Percentiles rank a stretch among this genome's conserved stretches.
phyloP scores from a whole-genome alignment of 2,797 vertebrate species.

The Rhinogobio ventralis region DNA sequence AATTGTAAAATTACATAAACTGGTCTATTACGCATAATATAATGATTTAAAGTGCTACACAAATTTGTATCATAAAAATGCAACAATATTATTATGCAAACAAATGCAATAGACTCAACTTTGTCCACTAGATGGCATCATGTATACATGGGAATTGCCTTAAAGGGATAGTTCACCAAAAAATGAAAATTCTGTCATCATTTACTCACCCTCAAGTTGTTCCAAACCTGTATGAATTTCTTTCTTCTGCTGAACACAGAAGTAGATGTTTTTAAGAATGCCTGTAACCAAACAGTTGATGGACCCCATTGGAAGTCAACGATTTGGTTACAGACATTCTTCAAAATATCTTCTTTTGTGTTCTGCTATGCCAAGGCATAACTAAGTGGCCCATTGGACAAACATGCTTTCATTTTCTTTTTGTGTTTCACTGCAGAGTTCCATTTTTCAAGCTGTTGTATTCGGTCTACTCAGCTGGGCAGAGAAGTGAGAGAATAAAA shows the following conservation, averaged over 20 bases:
- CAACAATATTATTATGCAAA: neutral
- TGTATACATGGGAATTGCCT: neutral
- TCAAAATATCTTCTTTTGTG: neutral
- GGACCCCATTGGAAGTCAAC: too few relatives aligned
- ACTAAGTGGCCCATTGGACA: neutral
- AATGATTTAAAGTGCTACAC: neutral
- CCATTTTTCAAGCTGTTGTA: neutral
- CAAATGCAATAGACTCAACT: neutral
- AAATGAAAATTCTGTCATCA: neutral
- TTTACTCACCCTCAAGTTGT: neutral
- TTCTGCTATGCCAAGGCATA: neutral
- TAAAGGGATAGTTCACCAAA: neutral
- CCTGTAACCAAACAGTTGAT: too few relatives aligned
- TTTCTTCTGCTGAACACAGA: neutral
- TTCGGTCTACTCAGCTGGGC: neutral
- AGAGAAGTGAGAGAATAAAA: neutral
- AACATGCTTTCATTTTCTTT: slow-evolving; percentile 6
- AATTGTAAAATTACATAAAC: neutral
- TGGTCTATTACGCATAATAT: neutral
- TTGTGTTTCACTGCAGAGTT: neutral
- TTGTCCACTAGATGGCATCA: slow-evolving; percentile 16
- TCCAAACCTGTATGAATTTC: neutral
- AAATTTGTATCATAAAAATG: neutral
- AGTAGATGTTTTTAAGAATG: neutral
- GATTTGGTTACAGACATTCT: too few relatives aligned